Conservation (phyloP, 1,140 invertebrate genomes). For the Nasonia longicornis region DNA sequence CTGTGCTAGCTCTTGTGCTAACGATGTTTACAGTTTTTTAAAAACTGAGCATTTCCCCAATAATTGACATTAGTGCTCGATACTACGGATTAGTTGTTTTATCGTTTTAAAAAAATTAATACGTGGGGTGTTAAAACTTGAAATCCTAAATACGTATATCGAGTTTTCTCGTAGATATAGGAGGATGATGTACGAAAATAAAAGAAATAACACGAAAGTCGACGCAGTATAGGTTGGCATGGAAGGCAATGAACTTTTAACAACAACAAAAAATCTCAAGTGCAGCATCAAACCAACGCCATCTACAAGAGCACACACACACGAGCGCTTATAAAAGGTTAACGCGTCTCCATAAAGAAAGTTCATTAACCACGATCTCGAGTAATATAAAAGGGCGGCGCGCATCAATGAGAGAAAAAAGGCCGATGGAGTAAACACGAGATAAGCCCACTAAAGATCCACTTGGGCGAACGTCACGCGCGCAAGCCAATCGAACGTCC, state of each 20-base stretch:
- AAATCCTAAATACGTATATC: too few species aligned
- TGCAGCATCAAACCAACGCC: neutral
- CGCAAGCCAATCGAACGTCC: neutral
- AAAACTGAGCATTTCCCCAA: too few species aligned
- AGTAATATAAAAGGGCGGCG: constrained; percentile 15
- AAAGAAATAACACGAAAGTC: too few species aligned
- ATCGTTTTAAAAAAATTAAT: too few species aligned
- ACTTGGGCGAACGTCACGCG: neutral
- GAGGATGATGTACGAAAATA: too few species aligned
- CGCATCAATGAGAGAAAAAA: neutral
- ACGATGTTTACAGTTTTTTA: too few species aligned
- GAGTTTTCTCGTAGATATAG: too few species aligned
- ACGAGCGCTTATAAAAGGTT: neutral
- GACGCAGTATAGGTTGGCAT: too few species aligned
- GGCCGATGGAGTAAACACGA: constrained; percentile 20
- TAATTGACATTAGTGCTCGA: too few species aligned
- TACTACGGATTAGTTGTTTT: too few species aligned
- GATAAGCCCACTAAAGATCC: constrained; percentile 24
- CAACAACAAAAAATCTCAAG: neutral
- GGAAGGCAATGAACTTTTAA: too few species aligned
- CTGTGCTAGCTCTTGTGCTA: neutral
- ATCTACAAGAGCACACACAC: neutral
- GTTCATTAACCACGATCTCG: neutral
- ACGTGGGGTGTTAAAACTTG: too few species aligned
- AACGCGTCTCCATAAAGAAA: neutral